Base-by-base conservation (phyloP, 2,888 invertebrate species). In the Megamerina dolium region DNA sequence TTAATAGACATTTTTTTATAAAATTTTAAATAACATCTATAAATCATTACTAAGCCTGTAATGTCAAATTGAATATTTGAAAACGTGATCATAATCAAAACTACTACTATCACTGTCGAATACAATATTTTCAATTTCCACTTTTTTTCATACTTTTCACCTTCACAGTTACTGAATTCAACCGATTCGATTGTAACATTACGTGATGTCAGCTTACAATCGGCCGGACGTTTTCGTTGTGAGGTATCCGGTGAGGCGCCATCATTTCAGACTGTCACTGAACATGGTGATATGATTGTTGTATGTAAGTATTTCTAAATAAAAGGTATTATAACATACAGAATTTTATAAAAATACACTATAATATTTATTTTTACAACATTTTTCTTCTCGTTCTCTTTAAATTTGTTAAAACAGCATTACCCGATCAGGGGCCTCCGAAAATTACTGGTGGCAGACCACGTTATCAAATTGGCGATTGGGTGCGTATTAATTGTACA, bases 211-310 rank as follows among this genome's bases (percentile, higher is more conserved):
- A 79, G 81, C 63, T 74, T 82, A 45, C 73, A 77, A 53, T 77
- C 81, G 50, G 74, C 79, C 33, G 83, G 83, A 38, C 70, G 78
- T 47, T 83, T 82, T 70, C 75, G 81, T 50, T 83, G 83, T 64
- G 82, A 83, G 64, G 82, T 83, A 53, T 82, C 82, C 43, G 82
- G 80, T 30, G 82, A 83, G 63, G 82, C 82, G 35, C 83, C 83
- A 35, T 78, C 77, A 50, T 83, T 83, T 65, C 78, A 81, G 66
- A 83, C 82, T 41, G 81, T 83, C 54, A 77, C 77, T 34, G 80
- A 81, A 60, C 78, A 78, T 59, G 78, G 78, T 52, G 77, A 79
- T 59, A 82, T 83, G 80, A 74, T 74, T 57, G 81, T 83, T 59
- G 82, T 82, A 46, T 81, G 82, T 83, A 73, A 79, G 80, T 78